phyloP scores from a whole-genome alignment of 2,113 vertebrate species.

The Hippopotamus amphibius region DNA sequence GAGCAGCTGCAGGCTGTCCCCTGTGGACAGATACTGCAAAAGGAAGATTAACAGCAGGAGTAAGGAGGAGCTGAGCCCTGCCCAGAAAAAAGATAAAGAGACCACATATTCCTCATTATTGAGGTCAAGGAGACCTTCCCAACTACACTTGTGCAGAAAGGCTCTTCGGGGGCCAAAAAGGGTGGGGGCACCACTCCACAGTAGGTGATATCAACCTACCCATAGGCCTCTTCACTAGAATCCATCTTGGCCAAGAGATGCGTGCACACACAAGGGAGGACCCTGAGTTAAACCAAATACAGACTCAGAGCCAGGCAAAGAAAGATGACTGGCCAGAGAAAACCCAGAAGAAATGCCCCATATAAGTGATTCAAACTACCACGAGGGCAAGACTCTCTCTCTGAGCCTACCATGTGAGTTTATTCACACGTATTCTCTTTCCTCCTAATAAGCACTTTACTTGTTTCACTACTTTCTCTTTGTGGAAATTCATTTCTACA shows the following conservation, averaged over 20 bases:
- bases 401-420: not conserved
- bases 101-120: not conserved
- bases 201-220: not conserved
- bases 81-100: not conserved
- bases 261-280: not conserved
- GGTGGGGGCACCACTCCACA: not conserved
- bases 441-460: not conserved
- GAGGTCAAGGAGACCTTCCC: not conserved
- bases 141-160: not conserved
- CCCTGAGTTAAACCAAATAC: not conserved
- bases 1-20: not conserved
- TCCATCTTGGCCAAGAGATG: not conserved
- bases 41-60: not conserved
- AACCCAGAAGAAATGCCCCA: not conserved
- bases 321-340: not conserved
- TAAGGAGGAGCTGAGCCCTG: not conserved
- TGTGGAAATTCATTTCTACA: not conserved
- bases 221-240: not conserved
- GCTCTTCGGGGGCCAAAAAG: not conserved
- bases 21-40: not conserved
- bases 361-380: not conserved
- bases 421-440: not conserved
- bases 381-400: not conserved
- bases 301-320: not conserved
- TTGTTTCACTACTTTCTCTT: not conserved